phyloP scores from a whole-genome alignment of 2,797 vertebrate species.

The Eulemur rubriventer region DNA sequence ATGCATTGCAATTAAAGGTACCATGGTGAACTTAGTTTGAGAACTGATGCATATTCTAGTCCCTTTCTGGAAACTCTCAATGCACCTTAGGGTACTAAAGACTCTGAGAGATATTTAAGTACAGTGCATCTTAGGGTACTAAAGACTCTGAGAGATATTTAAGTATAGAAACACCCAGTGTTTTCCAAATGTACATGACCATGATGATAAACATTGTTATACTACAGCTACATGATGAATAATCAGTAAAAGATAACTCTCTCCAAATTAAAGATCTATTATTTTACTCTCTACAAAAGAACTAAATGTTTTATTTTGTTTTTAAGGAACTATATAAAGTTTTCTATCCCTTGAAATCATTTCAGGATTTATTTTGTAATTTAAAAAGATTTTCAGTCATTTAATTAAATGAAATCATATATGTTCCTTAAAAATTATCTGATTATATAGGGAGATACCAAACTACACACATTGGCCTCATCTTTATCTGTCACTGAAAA shows the following conservation, averaged over 20 bases:
- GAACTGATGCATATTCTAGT: not conserved
- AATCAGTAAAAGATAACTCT: not conserved
- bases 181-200: constrained; percentile 17
- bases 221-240: not conserved
- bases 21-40: not conserved
- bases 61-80: not conserved
- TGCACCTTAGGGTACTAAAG: not conserved
- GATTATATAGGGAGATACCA: not conserved
- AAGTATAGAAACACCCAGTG: not conserved
- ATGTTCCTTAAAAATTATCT: not conserved
- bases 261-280: constrained; percentile 2
- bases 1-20: not conserved
- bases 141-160: not conserved
- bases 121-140: not conserved
- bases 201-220: not conserved
- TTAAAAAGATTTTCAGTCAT: not conserved
- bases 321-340: not conserved
- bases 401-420: not conserved
- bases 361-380: constrained; percentile 22
- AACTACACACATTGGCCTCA: not conserved
- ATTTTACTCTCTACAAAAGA: not conserved
- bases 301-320: constrained; percentile 20
- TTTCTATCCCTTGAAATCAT: constrained; percentile 35
- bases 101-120: not conserved
- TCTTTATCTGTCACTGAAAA: not conserved